These are phyloP conservation scores for Onychostruthus taczanowskii DNA, from an alignment of 2,113 vertebrate genomes.

Conservation along the genomic window DNA sequence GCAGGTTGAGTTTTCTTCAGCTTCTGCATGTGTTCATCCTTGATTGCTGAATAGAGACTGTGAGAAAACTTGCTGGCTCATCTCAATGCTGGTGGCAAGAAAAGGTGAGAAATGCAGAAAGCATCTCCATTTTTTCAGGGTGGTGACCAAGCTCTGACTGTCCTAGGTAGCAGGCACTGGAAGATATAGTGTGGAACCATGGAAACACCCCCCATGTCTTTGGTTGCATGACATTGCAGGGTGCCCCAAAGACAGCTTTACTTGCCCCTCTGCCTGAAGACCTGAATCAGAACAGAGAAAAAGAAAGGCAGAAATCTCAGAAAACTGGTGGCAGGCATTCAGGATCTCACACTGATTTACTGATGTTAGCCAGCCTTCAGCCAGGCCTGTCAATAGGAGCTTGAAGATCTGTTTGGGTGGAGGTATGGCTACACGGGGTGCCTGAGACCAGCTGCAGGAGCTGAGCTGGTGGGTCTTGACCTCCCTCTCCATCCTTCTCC, in stretches of 20 bases:
- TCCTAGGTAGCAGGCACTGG: rapidly evolving
- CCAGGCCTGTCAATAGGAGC: background rate
- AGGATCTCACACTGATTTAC: background rate
- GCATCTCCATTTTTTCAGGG: background rate
- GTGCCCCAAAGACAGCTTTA: background rate
- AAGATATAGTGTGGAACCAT: rapidly evolving
- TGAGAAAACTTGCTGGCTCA: background rate
- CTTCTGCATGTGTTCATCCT: background rate
- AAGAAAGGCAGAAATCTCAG: background rate
- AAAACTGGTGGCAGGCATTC: background rate
- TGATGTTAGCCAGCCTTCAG: background rate
- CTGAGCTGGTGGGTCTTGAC: background rate
- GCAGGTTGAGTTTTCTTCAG: background rate
- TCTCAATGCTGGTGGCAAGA: background rate
- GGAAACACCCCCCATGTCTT: rapidly evolving
- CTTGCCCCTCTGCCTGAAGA: background rate
- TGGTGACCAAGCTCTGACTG: background rate
- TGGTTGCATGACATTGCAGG: background rate
- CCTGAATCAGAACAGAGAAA: background rate
- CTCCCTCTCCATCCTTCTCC: background rate
- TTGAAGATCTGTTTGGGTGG: background rate
- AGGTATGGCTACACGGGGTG: background rate
- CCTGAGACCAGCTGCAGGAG: background rate
- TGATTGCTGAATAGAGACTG: background rate
- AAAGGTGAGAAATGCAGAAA: background rate